A percentile compares a stretch with the other conserved stretches of the same genome.
phyloP scores from a whole-genome alignment of 2,113 vertebrate genomes.

The Gambusia holbrooki region DNA sequence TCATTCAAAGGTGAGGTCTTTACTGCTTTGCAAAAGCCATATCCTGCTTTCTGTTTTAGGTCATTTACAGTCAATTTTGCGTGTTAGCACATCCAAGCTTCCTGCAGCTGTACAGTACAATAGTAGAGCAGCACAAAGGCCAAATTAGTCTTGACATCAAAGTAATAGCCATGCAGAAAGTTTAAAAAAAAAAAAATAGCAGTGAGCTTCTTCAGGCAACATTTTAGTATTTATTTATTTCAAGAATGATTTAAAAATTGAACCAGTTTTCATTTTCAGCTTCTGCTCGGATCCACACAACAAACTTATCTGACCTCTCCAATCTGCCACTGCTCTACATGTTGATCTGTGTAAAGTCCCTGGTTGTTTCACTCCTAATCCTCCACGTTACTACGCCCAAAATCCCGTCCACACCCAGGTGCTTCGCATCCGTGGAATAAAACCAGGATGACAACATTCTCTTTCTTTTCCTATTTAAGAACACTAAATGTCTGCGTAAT shows the following conservation, averaged over 20 bases:
- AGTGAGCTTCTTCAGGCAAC: no score
- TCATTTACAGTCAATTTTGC: background rate
- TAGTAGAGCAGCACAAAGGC: no score
- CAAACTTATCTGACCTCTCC: background rate
- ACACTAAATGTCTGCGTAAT: background rate
- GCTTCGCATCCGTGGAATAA: background rate
- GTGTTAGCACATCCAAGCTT: no score
- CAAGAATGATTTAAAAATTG: no score
- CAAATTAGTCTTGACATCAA: no score
- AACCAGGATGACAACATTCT: background rate
- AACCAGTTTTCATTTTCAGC: background rate
- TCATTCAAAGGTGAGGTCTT: background rate
- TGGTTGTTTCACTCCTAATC: background rate
- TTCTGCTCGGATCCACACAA: background rate
- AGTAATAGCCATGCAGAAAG: no score
- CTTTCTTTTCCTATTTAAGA: background rate
- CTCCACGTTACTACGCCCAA: background rate
- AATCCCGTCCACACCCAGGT: background rate
- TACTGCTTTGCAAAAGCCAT: background rate
- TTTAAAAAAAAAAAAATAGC: no score
- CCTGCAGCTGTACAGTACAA: no score
- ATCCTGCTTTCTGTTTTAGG: background rate
- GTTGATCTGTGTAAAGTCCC: background rate
- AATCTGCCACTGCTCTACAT: background rate
- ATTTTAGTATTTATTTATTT: no score